Evolutionary conservation across 30 jellyfish, hydroid and myxozoan species (phyloP).

Genomic region (Calvadosia cruxmelitensis): DNA sequence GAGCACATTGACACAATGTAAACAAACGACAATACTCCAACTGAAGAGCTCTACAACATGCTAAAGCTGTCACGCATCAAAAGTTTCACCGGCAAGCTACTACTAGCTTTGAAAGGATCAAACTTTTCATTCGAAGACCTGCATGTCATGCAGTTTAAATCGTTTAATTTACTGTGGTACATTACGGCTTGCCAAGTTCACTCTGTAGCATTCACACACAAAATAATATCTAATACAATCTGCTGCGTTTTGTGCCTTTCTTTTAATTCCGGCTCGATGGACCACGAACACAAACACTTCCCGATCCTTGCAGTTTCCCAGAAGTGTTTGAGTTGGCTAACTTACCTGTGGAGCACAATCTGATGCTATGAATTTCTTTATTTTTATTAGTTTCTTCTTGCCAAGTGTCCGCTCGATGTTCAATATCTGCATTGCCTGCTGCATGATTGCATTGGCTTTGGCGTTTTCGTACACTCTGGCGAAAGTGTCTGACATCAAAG

Average conservation of each 20-base stretch:
- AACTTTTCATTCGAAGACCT: too few relatives aligned
- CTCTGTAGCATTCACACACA: too few relatives aligned
- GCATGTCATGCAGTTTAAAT: too few relatives aligned
- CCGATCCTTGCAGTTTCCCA: not conserved
- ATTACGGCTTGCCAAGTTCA: too few relatives aligned
- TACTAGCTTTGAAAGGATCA: too few relatives aligned
- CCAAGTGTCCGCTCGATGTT: conserved; percentile 77
- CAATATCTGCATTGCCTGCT: conserved; percentile 84
- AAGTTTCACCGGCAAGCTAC: too few relatives aligned
- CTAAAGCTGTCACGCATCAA: too few relatives aligned
- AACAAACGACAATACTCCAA: too few relatives aligned
- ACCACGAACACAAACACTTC: not conserved
- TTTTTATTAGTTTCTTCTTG: conserved; percentile 48
- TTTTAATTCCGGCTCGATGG: not conserved
- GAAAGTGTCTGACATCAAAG: conserved; percentile 91
- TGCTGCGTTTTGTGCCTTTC: not conserved
- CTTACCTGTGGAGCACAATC: conserved; percentile 98
- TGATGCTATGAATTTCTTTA: conserved; percentile 67
- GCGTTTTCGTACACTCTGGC: conserved; percentile 94
- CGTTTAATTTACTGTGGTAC: too few relatives aligned
- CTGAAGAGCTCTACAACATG: too few relatives aligned
- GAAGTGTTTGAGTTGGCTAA: not conserved
- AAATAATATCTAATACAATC: too few relatives aligned
- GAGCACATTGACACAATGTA: too few relatives aligned
- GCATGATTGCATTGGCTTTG: conserved; percentile 97